Conservation (phyloP, 2,113 vertebrate genomes). For the Etheostoma cragini region DNA sequence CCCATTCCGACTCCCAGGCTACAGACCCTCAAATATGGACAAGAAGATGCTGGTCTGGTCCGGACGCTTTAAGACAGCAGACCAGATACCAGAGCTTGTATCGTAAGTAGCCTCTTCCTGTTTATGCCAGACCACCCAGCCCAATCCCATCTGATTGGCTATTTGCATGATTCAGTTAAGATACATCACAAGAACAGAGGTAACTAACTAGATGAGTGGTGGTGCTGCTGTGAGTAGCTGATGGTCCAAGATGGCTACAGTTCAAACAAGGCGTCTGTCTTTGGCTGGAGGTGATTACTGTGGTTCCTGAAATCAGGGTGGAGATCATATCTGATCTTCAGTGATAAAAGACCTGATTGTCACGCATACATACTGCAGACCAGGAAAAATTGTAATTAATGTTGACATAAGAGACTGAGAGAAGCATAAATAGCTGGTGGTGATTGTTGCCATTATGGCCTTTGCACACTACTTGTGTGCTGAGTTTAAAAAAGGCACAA, state of each 20-base stretch:
- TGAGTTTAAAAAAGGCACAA: neutral
- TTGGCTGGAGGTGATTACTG: slow-evolving; percentile 58
- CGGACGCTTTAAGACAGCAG: slow-evolving; percentile 89
- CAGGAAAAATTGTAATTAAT: neutral
- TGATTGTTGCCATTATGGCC: neutral
- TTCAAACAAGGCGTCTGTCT: slow-evolving; percentile 62
- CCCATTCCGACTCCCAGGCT: slow-evolving; percentile 83
- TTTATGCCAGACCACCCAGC: slow-evolving; percentile 67
- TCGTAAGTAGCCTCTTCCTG: slow-evolving; percentile 89
- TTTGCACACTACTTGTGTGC: neutral
- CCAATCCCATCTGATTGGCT: slow-evolving; percentile 27
- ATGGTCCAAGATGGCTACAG: slow-evolving; percentile 15
- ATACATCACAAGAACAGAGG: slow-evolving; percentile 45
- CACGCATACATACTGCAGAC: slow-evolving; percentile 41
- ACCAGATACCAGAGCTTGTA: slow-evolving; percentile 91
- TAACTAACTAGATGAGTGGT: slow-evolving; percentile 36
- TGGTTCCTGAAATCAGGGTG: slow-evolving; percentile 47
- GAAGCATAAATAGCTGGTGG: neutral
- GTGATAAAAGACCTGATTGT: slow-evolving; percentile 44
- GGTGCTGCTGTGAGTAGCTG: neutral
- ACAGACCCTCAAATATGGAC: slow-evolving; percentile 87
- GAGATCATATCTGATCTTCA: slow-evolving; percentile 58
- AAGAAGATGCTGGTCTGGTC: slow-evolving; percentile 90
- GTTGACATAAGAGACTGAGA: neutral
- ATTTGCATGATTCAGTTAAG: slow-evolving; percentile 42